These are phyloP conservation scores for Trichacis sp. DNA, from an alignment of 2,888 invertebrate species.

Conservation along the genomic window DNA sequence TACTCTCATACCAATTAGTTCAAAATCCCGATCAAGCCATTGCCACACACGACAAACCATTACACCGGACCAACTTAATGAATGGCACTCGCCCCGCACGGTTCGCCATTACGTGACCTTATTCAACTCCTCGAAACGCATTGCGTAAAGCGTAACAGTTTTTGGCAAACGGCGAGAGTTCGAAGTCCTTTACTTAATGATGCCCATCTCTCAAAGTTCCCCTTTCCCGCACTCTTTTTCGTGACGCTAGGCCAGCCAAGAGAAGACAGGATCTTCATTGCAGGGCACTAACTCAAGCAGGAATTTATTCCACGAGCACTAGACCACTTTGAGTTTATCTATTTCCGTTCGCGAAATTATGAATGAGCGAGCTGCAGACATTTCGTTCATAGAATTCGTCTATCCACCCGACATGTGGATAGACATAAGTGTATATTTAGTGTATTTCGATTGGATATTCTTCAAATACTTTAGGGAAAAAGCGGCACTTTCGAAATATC, in stretches of 20 bases:
- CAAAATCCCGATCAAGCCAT: too few species aligned
- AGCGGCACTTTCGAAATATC: too few species aligned
- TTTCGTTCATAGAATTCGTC: too few species aligned
- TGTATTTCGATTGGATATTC: too few species aligned
- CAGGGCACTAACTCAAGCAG: not conserved
- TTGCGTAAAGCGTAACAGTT: conserved; percentile 41
- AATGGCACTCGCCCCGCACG: conserved; percentile 32
- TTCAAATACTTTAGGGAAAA: too few species aligned
- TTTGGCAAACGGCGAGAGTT: conserved; percentile 36
- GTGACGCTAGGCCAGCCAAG: too few species aligned
- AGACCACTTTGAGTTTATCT: not conserved
- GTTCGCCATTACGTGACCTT: conserved; percentile 43
- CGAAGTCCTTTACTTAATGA: conserved; percentile 39
- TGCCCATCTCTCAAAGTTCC: conserved; percentile 22
- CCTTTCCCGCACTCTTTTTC: conserved; percentile 8
- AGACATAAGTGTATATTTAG: too few species aligned
- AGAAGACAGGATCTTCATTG: not conserved
- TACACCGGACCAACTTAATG: conserved; percentile 29
- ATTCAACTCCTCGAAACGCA: conserved; percentile 40
- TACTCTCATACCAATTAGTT: too few species aligned
- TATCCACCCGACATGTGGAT: too few species aligned
- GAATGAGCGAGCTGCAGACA: not conserved
- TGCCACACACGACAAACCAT: conserved; percentile 11
- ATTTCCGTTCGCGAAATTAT: not conserved
- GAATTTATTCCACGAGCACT: not conserved